These are phyloP conservation scores for Picathartes gymnocephalus DNA, from an alignment of 2,113 vertebrate genomes.

Conservation along the genomic window DNA sequence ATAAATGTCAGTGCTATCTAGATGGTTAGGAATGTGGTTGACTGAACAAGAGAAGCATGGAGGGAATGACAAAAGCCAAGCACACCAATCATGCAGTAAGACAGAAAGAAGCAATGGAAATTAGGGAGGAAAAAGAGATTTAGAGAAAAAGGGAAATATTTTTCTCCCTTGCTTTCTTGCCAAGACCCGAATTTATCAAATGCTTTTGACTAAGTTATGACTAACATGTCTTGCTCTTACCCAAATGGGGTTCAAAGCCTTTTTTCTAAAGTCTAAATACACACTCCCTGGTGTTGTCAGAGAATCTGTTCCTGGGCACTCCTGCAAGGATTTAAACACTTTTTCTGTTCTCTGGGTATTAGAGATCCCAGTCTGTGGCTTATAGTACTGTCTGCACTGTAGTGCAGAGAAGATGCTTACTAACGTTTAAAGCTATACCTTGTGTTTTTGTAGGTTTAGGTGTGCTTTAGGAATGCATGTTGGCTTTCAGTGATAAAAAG, in stretches of 20 bases:
- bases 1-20: not conserved
- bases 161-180: not conserved
- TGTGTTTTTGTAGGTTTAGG: not conserved
- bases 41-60: not conserved
- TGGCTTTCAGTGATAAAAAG: not conserved
- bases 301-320: not conserved
- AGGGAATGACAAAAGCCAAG: not conserved
- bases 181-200: not conserved
- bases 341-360: not conserved
- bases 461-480: not conserved
- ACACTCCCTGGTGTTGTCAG: not conserved
- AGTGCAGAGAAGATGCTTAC: not conserved
- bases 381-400: not conserved
- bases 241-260: not conserved
- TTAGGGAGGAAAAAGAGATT: not conserved
- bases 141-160: not conserved
- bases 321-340: not conserved
- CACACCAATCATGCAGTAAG: not conserved
- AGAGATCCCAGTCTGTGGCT: not conserved
- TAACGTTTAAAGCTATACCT: not conserved
- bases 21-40: not conserved
- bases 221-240: not conserved
- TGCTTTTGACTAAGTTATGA: not conserved
- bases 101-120: not conserved
- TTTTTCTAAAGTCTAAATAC: not conserved